Evolutionary conservation across 2,113 vertebrate genomes (phyloP), one percentile per base, ranked within the genome.

Genomic region (Cyanocitta stelleri): DNA sequence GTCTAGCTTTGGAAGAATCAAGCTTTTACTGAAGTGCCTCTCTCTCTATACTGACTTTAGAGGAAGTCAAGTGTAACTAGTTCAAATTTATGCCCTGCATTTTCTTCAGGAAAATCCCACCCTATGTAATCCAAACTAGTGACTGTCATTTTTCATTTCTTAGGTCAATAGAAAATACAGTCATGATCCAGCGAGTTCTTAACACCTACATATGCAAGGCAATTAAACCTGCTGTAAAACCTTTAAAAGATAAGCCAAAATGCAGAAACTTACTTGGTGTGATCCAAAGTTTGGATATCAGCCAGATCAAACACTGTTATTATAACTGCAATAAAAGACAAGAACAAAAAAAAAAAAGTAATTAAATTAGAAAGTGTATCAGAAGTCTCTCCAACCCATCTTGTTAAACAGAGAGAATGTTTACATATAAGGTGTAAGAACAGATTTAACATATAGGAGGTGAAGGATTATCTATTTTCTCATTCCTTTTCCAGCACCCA

Each of bases 211-310:
- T 86, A 83, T 58, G 23, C 37, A 76, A 76, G 30, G 46, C 55
- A 86, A 87, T 67, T 82, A 90, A 90, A 83, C 48, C 54, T 64
- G 22, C 54, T 84, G 26, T 69, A 75, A 93, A 86, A 88, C 12
- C 43, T 69, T 61, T 46, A 61, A 71, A 82, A 56, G 22, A 58
- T 71, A 85, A 92, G 48, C 27, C 67, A 90, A 84, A 80, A 68
- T 13, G 80, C 21, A 58, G 46, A 82, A 51, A 98, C 98, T 96
- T 97, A 99, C 99, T 97, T 98, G 73, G 98, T 99, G 63, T 99
- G 98, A 64, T 98, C 98, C 91, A 99, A 97, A 27, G 98, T 99
- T 89, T 98, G 97, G 82, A 98, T 96, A 48, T 98, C 95, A 27
- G 97, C 91, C 89, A 98, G 95, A 97, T 98, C 97, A 96, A 98